These are phyloP conservation scores for Crotalus horridus DNA, from an alignment of 2,113 vertebrate genomes.

Conservation along the genomic window DNA sequence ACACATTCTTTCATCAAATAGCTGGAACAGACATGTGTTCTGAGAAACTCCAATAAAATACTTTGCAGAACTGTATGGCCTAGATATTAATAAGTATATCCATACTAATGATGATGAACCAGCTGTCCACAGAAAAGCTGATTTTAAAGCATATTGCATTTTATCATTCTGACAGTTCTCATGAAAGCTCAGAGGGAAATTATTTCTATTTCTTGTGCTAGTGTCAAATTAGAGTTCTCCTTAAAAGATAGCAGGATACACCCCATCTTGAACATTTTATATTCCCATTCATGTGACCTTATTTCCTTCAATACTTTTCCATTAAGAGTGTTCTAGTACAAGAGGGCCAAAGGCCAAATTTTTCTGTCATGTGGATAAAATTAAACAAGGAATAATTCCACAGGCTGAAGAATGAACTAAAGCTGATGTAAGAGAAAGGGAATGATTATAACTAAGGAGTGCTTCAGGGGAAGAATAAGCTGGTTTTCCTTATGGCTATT, in stretches of 20 bases:
- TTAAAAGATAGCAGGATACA: conserved; percentile 70
- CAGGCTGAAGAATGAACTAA: conserved; percentile 19
- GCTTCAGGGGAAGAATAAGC: conserved; percentile 2
- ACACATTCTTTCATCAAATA: conserved; percentile 38
- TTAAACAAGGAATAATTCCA: conserved; percentile 29
- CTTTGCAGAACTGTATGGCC: conserved; percentile 56
- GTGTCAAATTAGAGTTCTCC: conserved; percentile 70
- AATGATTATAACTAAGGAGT: conserved; percentile 4
- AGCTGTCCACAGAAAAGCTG: conserved; percentile 72
- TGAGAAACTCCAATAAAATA: conserved; percentile 48
- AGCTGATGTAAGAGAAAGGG: conserved; percentile 21
- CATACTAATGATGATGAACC: conserved; percentile 76
- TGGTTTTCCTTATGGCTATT: conserved; percentile 11
- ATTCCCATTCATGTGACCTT: conserved; percentile 63
- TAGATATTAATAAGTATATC: conserved; percentile 74
- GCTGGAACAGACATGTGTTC: conserved; percentile 49
- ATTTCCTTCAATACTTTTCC: conserved; percentile 62
- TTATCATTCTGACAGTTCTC: conserved; percentile 73
- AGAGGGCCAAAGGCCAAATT: conserved; percentile 38
- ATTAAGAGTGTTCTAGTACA: conserved; percentile 58
- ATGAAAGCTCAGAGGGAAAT: conserved; percentile 57
- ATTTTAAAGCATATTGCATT: conserved; percentile 66
- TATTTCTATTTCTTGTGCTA: conserved; percentile 45
- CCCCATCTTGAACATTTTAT: conserved; percentile 56
- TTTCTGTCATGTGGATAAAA: conserved; percentile 22